Base-by-base conservation (phyloP, 2,888 invertebrate genomes). In the Cactoblastis cactorum region DNA sequence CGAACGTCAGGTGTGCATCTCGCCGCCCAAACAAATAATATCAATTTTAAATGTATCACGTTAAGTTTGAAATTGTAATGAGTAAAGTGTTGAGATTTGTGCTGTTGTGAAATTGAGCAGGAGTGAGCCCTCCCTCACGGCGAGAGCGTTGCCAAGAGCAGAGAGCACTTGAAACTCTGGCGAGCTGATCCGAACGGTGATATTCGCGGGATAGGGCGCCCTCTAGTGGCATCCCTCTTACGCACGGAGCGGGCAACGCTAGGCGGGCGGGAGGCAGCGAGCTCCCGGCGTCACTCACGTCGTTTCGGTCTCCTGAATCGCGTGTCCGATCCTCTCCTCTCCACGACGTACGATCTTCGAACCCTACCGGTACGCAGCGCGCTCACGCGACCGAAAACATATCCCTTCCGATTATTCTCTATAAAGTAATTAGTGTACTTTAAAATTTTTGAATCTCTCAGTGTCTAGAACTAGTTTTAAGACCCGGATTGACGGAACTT, bases 1-100 rank as follows among this genome's bases (percentile, higher is more conserved):
- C 80, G 79, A 84, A 85, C 84, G 88, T 87, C 88, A 88, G 89
- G 88, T 89, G 89, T 88, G 85, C 86, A 84, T 87, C 83, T 77
- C 71, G 51, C 60, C 61, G 65, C 63, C 60, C 55, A 56, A 57
- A 71, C 67, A 53, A 61, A 11, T 43, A 78, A 77, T 77, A 64
- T 67, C 59, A 67, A 75, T 75, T 74, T 67, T 78, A 77, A 63
- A 52, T 48, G 33, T 58, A 33, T 53, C 1, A 56, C 45, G 55
- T 60, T 77, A 77, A 69, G 75, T 63, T 72, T 65, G 58, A 70
- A 67, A 71, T 67, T 63, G 55, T 63, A 69, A 57, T 59, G 63
- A 51, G 57, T 17, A 33, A 33, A 45, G 52, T 32, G 34, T 15
- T 47, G 71, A 61, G 62, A 63, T 62, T 74, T 84, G 62, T 55